phyloP scores from a whole-genome alignment of 2,113 vertebrate species.

The Malurus cyaneus region DNA sequence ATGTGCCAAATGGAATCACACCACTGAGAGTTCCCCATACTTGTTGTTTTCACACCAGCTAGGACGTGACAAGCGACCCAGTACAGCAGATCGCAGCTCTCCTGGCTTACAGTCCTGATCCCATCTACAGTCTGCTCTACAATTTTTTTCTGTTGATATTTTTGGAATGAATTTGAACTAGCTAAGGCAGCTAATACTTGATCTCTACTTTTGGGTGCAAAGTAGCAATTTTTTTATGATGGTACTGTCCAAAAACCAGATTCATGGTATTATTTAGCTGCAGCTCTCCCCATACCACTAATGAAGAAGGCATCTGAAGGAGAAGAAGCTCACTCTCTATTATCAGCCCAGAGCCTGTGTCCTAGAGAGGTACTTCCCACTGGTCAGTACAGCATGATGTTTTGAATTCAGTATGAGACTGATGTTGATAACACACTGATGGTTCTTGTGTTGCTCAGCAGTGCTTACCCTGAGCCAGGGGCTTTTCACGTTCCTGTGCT shows the following conservation, averaged over 20 bases:
- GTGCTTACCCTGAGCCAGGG: neutral
- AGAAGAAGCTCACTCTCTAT: neutral
- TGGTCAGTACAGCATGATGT: neutral
- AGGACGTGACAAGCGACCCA: neutral
- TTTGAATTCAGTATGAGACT: neutral
- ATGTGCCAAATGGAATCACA: neutral
- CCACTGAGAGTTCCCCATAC: accelerated
- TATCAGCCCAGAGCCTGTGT: neutral
- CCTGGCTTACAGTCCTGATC: neutral
- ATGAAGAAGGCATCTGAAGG: neutral
- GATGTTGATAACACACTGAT: neutral
- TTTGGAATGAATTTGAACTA: neutral
- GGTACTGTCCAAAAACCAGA: neutral
- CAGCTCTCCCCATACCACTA: neutral
- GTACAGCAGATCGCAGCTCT: neutral
- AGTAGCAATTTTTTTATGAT: neutral
- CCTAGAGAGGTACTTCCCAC: neutral
- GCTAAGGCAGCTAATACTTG: neutral
- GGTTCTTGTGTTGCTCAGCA: neutral
- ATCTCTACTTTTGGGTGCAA: neutral
- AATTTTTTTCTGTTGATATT: neutral
- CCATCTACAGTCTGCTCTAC: neutral
- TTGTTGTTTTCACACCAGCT: neutral
- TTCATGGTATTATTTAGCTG: neutral
- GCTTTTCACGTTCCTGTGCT: neutral